A percentile compares a stretch with the other conserved stretches of the same genome.
These are phyloP conservation scores for Cygnus atratus DNA, from an alignment of 2,113 vertebrate genomes.

Conservation along the genomic window DNA sequence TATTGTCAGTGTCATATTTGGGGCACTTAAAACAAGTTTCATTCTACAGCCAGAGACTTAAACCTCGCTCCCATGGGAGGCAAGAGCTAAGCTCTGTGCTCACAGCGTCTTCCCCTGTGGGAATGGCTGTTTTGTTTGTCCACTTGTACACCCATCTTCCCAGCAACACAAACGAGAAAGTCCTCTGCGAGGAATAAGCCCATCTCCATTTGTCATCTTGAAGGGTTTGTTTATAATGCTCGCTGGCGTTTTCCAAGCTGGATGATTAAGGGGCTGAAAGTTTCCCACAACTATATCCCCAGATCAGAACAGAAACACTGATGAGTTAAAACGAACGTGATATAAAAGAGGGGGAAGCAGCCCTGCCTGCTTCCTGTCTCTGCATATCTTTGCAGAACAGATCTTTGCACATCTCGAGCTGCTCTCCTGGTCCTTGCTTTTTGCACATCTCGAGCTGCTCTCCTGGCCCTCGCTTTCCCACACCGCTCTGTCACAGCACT, in stretches of 20 bases:
- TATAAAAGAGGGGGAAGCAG: neutral
- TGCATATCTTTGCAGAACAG: neutral
- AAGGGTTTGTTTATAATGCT: neutral
- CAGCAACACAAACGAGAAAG: neutral
- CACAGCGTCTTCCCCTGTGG: neutral
- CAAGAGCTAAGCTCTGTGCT: neutral
- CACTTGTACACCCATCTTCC: neutral
- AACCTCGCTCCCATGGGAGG: neutral
- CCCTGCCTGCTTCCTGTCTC: neutral
- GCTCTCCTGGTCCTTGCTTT: neutral
- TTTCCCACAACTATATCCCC: neutral
- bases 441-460: neutral
- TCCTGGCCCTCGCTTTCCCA: neutral
- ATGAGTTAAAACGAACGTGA: neutral
- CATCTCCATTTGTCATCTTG: neutral
- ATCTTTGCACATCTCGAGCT: neutral
- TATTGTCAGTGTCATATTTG: neutral
- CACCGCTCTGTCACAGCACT: neutral
- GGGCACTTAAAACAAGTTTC: neutral
- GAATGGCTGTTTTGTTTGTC: neutral
- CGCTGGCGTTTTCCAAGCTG: neutral
- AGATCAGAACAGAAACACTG: neutral
- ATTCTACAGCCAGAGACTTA: neutral
- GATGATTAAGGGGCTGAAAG: neutral
- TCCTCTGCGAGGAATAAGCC: neutral